Evolutionary conservation across 2,113 vertebrate species (phyloP).

Genomic region (Coregonus clupeaformis): DNA sequence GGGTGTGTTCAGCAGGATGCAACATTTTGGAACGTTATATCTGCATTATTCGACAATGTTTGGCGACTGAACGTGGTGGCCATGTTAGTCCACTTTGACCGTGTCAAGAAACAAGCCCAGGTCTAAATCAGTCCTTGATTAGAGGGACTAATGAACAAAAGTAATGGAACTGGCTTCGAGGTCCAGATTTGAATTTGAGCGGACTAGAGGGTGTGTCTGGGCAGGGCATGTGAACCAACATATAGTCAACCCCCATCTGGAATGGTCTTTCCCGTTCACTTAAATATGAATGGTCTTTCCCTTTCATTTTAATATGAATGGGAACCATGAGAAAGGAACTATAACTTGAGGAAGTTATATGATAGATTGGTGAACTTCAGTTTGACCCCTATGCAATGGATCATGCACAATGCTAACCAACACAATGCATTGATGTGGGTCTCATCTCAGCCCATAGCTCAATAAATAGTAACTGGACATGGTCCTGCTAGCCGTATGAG

Average conservation of each 20-base stretch:
- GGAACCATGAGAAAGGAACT: not conserved
- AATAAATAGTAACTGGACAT: too few relatives aligned
- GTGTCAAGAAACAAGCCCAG: too few relatives aligned
- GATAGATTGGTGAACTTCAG: not conserved
- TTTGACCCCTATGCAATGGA: conserved; percentile 9
- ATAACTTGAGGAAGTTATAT: not conserved
- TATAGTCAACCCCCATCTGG: not conserved
- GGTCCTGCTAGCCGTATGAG: conserved; percentile 6
- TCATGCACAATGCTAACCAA: not conserved
- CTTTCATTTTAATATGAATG: too few relatives aligned
- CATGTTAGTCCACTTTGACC: too few relatives aligned
- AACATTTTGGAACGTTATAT: not conserved
- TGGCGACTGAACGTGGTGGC: too few relatives aligned
- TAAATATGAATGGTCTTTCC: not conserved
- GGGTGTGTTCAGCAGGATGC: too few relatives aligned
- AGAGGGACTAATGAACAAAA: too few relatives aligned
- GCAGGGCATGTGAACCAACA: not conserved
- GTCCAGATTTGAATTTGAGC: too few relatives aligned
- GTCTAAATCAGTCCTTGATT: too few relatives aligned
- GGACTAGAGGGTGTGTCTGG: too few relatives aligned
- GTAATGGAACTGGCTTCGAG: too few relatives aligned
- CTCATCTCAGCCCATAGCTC: conserved; percentile 11
- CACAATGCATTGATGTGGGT: not conserved
- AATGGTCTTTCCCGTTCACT: not conserved
- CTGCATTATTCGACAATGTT: not conserved